Evolutionary conservation across 2,888 invertebrate genomes (phyloP), one percentile per base, ranked within the genome.

Genomic region (Elysia crispata): DNA sequence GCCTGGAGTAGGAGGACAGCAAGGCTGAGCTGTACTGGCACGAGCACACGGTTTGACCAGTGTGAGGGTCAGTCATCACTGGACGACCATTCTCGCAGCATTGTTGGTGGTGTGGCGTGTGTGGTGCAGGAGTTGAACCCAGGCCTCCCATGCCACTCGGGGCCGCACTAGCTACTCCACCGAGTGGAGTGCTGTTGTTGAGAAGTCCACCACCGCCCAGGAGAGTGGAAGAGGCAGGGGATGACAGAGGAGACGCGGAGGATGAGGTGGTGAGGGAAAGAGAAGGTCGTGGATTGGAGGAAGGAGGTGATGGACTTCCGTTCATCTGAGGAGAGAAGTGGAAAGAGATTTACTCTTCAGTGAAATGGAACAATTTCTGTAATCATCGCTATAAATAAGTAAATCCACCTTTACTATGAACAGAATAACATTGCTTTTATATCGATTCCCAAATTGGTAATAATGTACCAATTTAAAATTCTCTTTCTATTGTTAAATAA

Each of bases 81-180:
- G 90, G 90, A 1, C 97, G 94, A 86, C 97, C 97, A 86, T 97
- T 96, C 94, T 97, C 97, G 94, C 97, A 97, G 94, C 97, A 97
- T 23, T 86, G 86, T 57, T 88, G 83, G 31, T 85, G 87, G 83
- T 20, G 87, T 81, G 31, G 3, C 11, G 41, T 41, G 41, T 3
- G 41, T 11, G 5, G 5, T 41, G 85, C 85, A 8, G 87, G 81
- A 28, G 6, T 67, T 28, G 67, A 28, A 67, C n/a, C 20, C 5
- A 25, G 41, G 41, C 41, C 41, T 31, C 15, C 8, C 20, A 20
- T 70, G 33, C 49, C 20, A 31, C 28, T 30, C 1, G 28, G 67
- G 30, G 67, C 28, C 6, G 67, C 28, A 25, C 20, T 67, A 20
- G 25, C 23, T 41, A 30, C 20, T 60, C 6, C 60, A 15, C 60